Percentiles rank a stretch among this genome's conserved stretches.
phyloP scores from a whole-genome alignment of 2,797 vertebrate species.

The Platyrinchus mystaceus region DNA sequence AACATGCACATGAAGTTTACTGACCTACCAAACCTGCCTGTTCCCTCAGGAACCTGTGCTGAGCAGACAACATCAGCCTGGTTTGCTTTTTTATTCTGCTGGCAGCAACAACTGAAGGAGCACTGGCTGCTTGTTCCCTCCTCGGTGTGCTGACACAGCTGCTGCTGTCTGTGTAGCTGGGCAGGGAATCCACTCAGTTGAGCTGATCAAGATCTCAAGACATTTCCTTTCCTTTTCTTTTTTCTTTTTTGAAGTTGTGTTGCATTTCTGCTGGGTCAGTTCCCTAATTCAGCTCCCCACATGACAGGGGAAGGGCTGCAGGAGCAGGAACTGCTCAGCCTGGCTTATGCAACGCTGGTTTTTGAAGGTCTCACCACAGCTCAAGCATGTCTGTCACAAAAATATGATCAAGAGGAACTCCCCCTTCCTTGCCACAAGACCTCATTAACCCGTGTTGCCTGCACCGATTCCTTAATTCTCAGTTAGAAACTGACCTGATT shows the following conservation, averaged over 20 bases:
- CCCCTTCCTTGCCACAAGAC: neutral
- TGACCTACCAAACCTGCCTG: neutral
- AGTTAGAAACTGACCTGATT: neutral
- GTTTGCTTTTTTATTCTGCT: neutral
- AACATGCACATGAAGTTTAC: fast-evolving
- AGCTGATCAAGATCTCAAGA: neutral
- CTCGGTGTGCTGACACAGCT: neutral
- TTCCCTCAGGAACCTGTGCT: neutral
- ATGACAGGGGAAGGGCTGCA: neutral
- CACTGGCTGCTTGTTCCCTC: neutral
- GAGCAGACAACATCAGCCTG: neutral
- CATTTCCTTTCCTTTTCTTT: too few relatives aligned
- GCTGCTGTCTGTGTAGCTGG: neutral
- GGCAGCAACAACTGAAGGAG: neutral
- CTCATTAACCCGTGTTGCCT: neutral
- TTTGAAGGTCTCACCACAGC: neutral
- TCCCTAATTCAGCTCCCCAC: neutral
- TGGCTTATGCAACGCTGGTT: neutral
- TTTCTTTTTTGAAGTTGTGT: neutral
- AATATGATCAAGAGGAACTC: neutral
- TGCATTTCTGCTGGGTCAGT: neutral
- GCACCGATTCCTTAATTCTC: neutral
- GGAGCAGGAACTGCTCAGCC: neutral
- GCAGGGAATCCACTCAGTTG: neutral
- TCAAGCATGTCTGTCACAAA: neutral